Evolutionary conservation across 2,113 vertebrate genomes (phyloP), one percentile per base, ranked within the genome.

Genomic region (Chaetodon trifascialis): DNA sequence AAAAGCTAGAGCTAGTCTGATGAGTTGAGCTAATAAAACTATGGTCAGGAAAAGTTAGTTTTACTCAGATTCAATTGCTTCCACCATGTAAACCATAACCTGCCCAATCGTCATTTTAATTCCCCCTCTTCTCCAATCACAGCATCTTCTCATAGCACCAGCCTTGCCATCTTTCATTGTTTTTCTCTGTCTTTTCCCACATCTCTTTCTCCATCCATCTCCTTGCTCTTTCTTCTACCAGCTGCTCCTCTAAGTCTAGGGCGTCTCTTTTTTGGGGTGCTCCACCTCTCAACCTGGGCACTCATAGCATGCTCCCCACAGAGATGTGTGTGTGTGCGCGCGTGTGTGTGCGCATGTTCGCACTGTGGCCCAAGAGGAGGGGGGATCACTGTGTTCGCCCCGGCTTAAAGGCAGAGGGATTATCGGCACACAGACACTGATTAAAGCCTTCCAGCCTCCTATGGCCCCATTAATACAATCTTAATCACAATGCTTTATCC

Each of bases 401-500:
- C 86, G 90, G 94, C 88, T 95, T 95, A 94, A 94, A 94, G 92
- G 93, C 89, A 90, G 84, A 88, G 85, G 95, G 95, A 95, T 95
- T 96, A 96, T 73, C 62, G 82, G 80, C 90, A 89, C 90, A 89
- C 95, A 95, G 93, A 94, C 93, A 95, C 95, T 95, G 94, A 95
- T 95, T 95, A 95, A 96, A 95, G 93, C 93, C 87, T 94, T 95
- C 95, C 93, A 94, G 89, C 89, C 90, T 95, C 92, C 95, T 92
- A 92, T 95, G 93, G 94, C 93, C 93, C 94, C 92, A 95, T 95
- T 96, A 96, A 95, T 96, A 95, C 94, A 94, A 94, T 95, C 94
- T 95, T 96, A 96, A 95, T 95, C 94, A 95, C 94, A 94, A 94
- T 92, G 93, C 92, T 95, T 96, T 94, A 95, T 95, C 95, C 94